Conservation (phyloP, 2,888 invertebrate species). For the Microplitis manilae region DNA sequence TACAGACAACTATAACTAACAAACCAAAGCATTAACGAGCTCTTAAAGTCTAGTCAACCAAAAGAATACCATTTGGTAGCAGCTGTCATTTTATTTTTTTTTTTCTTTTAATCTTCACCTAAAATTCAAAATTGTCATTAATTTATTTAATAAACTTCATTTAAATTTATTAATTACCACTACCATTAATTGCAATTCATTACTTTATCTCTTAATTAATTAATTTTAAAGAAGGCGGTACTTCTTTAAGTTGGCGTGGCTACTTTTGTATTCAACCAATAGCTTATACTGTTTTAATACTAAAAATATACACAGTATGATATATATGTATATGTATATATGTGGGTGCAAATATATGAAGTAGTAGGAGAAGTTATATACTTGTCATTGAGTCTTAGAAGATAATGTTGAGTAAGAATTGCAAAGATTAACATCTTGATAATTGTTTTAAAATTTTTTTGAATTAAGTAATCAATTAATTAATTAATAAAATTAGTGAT, state of each 20-base stretch:
- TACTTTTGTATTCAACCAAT: slow-evolving; percentile 58
- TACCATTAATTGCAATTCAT: too few relatives aligned
- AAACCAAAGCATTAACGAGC: slow-evolving; percentile 67
- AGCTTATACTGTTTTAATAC: slow-evolving; percentile 51
- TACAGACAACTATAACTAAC: slow-evolving; percentile 50
- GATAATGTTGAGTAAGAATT: background rate
- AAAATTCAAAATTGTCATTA: too few relatives aligned
- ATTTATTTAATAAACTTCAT: too few relatives aligned
- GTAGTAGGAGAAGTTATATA: slow-evolving; percentile 3
- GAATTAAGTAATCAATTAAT: background rate
- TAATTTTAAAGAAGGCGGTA: background rate
- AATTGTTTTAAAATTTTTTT: background rate
- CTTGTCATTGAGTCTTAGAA: background rate
- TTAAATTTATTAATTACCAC: too few relatives aligned
- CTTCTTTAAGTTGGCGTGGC: slow-evolving; percentile 58
- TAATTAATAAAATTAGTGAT: slow-evolving; percentile 44
- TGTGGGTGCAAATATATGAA: slow-evolving; percentile 61
- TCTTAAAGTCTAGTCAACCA: slow-evolving; percentile 62
- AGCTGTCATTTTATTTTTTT: slow-evolving; percentile 59
- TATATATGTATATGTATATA: slow-evolving; percentile 47
- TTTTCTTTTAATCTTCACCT: background rate
- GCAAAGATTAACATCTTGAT: background rate
- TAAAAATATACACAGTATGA: slow-evolving; percentile 61
- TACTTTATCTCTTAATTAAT: too few relatives aligned
- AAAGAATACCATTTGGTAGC: slow-evolving; percentile 68